Percentiles rank a stretch among this genome's conserved stretches.
phyloP scores from a whole-genome alignment of 2,888 invertebrate genomes.

The Cryptophagus acutangulus region DNA sequence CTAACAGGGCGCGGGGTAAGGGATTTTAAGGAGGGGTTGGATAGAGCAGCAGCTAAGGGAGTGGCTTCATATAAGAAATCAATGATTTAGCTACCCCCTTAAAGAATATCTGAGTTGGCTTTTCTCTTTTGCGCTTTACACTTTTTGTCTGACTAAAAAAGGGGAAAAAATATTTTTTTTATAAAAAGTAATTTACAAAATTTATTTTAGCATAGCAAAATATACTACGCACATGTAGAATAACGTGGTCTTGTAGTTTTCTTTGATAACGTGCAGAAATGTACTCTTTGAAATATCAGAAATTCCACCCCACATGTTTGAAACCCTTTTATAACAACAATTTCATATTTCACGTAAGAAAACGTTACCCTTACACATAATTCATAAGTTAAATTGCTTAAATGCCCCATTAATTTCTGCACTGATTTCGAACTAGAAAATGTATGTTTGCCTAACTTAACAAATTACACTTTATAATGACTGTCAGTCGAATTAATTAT shows the following conservation, averaged over 20 bases:
- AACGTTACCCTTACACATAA: constrained; percentile 35
- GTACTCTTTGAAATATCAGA: constrained; percentile 21
- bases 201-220: background rate
- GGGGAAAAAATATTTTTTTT: constrained; percentile 2
- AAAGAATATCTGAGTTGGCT: constrained; percentile 20
- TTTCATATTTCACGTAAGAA: constrained; percentile 33
- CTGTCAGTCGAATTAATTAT: too few relatives aligned
- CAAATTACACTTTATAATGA: constrained; percentile 22
- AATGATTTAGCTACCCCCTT: constrained; percentile 37
- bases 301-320: constrained; percentile 20
- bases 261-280: background rate
- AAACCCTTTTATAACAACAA: constrained; percentile 27
- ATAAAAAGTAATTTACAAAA: background rate
- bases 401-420: constrained; percentile 44
- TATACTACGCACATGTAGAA: background rate
- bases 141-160: constrained; percentile 2
- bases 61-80: constrained; percentile 46
- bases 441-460: constrained; percentile 32
- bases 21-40: constrained; percentile 37
- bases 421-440: constrained; percentile 40
- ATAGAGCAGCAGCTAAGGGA: constrained; percentile 29
- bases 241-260: too few relatives aligned
- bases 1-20: constrained; percentile 23
- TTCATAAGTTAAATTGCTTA: constrained; percentile 44
- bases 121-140: constrained; percentile 9